phyloP scores from a whole-genome alignment of 2,888 invertebrate species.

The Cantharis lateralis region DNA sequence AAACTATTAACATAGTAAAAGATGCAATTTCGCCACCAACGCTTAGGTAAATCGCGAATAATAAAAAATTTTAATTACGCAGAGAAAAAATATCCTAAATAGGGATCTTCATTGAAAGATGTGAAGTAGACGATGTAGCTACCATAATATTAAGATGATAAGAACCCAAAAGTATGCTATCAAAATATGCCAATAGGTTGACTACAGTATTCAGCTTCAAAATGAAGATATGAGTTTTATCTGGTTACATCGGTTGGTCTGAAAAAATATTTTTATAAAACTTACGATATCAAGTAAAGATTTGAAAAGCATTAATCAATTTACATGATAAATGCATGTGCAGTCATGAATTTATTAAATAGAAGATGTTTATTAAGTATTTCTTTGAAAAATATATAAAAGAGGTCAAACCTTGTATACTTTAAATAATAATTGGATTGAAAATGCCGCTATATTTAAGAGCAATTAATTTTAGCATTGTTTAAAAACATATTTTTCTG shows the following conservation, averaged over 20 bases:
- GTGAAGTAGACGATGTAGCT: too few relatives aligned
- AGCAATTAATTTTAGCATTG: background rate
- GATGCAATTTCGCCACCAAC: too few relatives aligned
- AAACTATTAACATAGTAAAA: too few relatives aligned
- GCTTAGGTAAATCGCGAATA: too few relatives aligned
- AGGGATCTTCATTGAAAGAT: too few relatives aligned
- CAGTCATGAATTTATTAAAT: background rate
- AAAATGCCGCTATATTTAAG: background rate
- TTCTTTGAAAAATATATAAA: background rate
- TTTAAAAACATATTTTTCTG: background rate
- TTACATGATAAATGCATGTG: background rate
- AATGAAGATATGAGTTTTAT: background rate
- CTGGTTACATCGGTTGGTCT: background rate
- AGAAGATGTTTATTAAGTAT: background rate
- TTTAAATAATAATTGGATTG: background rate
- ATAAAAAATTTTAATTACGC: too few relatives aligned
- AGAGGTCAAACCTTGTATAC: conserved; percentile 7
- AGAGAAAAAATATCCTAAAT: too few relatives aligned
- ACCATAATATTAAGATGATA: too few relatives aligned
- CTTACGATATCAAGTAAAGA: background rate
- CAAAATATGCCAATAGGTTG: too few relatives aligned
- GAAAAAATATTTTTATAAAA: background rate
- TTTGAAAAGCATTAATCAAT: background rate
- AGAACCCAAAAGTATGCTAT: too few relatives aligned
- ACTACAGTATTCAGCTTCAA: background rate